phyloP scores from a whole-genome alignment of 1,140 invertebrate species.

The Phocides pigmalion region DNA sequence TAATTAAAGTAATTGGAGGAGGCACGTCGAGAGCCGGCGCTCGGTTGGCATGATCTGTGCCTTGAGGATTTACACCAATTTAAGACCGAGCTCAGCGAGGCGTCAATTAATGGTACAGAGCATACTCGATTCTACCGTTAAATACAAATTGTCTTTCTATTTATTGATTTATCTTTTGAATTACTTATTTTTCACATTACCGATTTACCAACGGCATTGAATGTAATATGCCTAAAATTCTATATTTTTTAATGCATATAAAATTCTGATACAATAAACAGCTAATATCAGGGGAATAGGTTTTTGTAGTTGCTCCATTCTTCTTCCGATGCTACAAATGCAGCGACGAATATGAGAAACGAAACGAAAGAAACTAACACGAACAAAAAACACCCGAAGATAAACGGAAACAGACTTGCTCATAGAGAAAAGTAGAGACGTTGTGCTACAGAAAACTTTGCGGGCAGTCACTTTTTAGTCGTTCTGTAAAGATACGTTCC shows the following conservation, averaged over 20 bases:
- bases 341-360: constrained; percentile 70
- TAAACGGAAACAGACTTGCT: constrained; percentile 77
- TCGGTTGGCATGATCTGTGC: constrained; percentile 79
- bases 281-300: constrained; percentile 22
- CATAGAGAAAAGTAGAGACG: constrained; percentile 75
- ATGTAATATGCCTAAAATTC: not conserved
- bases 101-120: constrained; percentile 73
- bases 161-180: constrained; percentile 28
- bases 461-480: constrained; percentile 60
- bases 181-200: constrained; percentile 6
- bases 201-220: not conserved
- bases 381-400: constrained; percentile 71
- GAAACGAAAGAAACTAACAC: constrained; percentile 63
- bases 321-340: constrained; percentile 57
- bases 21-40: constrained; percentile 75
- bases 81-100: constrained; percentile 70
- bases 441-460: constrained; percentile 73
- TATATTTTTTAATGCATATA: not conserved
- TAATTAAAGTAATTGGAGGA: constrained; percentile 83
- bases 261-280: constrained; percentile 7
- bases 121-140: constrained; percentile 54
- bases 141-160: constrained; percentile 51
- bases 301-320: constrained; percentile 43
- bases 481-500: constrained; percentile 62
- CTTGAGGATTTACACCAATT: constrained; percentile 83